Base-by-base conservation (phyloP, 1,140 invertebrate species). In the Adoxophyes honmai region DNA sequence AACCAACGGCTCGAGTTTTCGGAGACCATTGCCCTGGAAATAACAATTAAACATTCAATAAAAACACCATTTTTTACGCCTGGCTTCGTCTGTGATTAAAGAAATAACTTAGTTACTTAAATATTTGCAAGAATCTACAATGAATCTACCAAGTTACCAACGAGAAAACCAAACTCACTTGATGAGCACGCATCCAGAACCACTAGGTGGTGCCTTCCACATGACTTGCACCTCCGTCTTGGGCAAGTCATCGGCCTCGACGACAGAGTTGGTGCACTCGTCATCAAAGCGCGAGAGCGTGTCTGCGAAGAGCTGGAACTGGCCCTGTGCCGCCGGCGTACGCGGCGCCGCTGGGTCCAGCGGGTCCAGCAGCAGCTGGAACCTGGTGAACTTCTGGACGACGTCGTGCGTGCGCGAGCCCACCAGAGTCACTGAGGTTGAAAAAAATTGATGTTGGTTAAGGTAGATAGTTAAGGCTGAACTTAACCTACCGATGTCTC, bases 141-240 rank as follows among this genome's bases (percentile, higher is more conserved):
- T n/a, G n/a, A n/a, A n/a, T n/a, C n/a, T n/a, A n/a, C n/a, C n/a
- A n/a, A n/a, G n/a, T n/a, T n/a, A n/a, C n/a, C n/a, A n/a, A n/a
- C n/a, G n/a, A n/a, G n/a, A n/a, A n/a, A n/a, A n/a, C n/a, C n/a
- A n/a, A 33, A 70, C 81, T 89, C 75, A 94, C 93, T 92, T 94
- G 85, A 97, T 91, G 56, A 93, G 90, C 13, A 98, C 93, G 76
- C 97, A 98, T 55, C 96, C 96, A 0, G 95, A 95, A 4, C 95
- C 95, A 0, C 92, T 78, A 7, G 92, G 92, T 1, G 96, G 96
- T 1, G 97, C 96, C 42, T 93, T 94, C 97, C 97, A 98, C 92
- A 97, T 94, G 42, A 97, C 95, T 75, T 96, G 94, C 1, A 98
- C 93, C 82, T 98, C 95, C 0, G 94, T 94, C 84, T 98, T 98